These are phyloP conservation scores for Holacanthella duospinosa DNA, from an alignment of 2,888 invertebrate species.

Conservation along the genomic window DNA sequence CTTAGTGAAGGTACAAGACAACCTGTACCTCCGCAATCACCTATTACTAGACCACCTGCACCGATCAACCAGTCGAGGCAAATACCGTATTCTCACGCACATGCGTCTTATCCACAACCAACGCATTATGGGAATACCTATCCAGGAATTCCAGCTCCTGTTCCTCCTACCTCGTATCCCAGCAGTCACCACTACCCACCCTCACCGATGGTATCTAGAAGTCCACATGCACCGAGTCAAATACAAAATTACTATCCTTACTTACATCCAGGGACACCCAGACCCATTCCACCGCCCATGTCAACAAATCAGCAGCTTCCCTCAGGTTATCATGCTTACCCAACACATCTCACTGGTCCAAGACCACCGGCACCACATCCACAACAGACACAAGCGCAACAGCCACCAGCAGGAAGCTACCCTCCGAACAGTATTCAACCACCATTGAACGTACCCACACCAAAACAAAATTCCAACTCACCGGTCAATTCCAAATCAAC, in stretches of 20 bases:
- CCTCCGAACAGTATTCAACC: neutral
- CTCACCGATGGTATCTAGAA: neutral
- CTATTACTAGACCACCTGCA: neutral
- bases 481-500: neutral
- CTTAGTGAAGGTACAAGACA: neutral
- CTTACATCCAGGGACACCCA: neutral
- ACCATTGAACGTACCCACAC: slow-evolving; percentile 11
- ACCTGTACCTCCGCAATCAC: neutral
- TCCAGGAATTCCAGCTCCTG: neutral
- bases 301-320: neutral
- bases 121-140: neutral
- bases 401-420: neutral
- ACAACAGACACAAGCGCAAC: slow-evolving; percentile 10
- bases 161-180: neutral
- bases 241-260: neutral
- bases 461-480: slow-evolving; percentile 10
- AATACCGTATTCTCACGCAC: neutral
- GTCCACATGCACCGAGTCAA: neutral
- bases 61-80: neutral
- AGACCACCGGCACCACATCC: slow-evolving; percentile 11
- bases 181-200: neutral
- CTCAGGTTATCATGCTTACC: neutral
- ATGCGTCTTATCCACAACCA: neutral
- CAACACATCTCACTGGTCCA: slow-evolving; percentile 4
- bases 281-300: neutral